A percentile compares a stretch with the other conserved stretches of the same genome.
Conservation (phyloP, 1,140 invertebrate species). For the Drosophila parvula region DNA sequence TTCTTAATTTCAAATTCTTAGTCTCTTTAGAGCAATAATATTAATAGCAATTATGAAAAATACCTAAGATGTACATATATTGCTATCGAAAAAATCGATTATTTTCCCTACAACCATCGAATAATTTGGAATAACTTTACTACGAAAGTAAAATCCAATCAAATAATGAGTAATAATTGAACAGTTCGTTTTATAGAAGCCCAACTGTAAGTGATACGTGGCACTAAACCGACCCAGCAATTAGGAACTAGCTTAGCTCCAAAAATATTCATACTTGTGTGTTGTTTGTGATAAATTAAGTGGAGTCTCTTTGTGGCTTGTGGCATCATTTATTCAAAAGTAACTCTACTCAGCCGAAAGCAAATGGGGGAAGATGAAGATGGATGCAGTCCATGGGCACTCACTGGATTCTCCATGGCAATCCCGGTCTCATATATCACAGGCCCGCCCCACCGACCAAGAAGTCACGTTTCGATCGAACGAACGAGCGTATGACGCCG, state of each 20-base stretch:
- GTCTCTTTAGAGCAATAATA: too few species aligned
- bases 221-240: not conserved
- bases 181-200: not conserved
- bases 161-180: too few species aligned
- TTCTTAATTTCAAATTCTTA: too few species aligned
- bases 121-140: too few species aligned
- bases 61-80: too few species aligned
- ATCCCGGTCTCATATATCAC: slow-evolving; percentile 33
- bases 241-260: slow-evolving; percentile 12
- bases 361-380: slow-evolving; percentile 5
- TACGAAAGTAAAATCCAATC: too few species aligned
- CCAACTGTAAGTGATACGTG: not conserved
- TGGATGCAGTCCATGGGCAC: slow-evolving; percentile 19
- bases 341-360: slow-evolving; percentile 7
- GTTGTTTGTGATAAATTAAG: slow-evolving; percentile 38
- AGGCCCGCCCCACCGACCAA: not conserved
- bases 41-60: too few species aligned
- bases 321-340: slow-evolving; percentile 38
- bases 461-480: slow-evolving; percentile 55
- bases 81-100: too few species aligned
- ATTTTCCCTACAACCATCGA: too few species aligned
- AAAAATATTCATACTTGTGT: slow-evolving; percentile 30
- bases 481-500: slow-evolving; percentile 33
- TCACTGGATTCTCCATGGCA: slow-evolving; percentile 3
- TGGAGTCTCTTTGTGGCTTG: slow-evolving; percentile 30